A percentile compares a stretch with the other conserved stretches of the same genome.
These are phyloP conservation scores for Novumbra hubbsi DNA, from an alignment of 2,797 vertebrate genomes.

Conservation along the genomic window DNA sequence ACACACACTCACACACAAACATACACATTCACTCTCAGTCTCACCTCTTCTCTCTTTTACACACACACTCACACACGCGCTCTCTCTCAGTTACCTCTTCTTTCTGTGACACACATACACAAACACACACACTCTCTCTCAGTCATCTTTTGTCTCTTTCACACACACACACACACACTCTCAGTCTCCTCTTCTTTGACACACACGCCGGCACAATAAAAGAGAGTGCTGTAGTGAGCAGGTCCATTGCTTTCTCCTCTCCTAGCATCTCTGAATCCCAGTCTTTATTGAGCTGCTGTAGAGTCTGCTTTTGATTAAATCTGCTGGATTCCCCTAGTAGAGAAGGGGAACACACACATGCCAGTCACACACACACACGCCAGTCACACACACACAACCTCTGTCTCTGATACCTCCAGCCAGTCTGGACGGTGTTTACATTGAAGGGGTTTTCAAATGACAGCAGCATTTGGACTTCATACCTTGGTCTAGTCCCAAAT, in stretches of 20 bases:
- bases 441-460: background rate
- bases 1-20: constrained; percentile 60
- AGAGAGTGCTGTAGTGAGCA: constrained; percentile 56
- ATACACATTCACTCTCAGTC: constrained; percentile 14
- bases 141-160: background rate
- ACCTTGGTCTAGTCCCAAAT: too few species aligned
- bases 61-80: constrained; percentile 24
- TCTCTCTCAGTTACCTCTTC: background rate
- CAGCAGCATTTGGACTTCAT: background rate
- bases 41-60: constrained; percentile 20
- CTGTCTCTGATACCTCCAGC: background rate
- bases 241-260: constrained; percentile 61
- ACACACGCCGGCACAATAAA: constrained; percentile 70
- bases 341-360: constrained; percentile 6
- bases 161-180: constrained; percentile 24
- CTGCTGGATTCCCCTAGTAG: constrained; percentile 61
- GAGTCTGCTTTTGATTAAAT: constrained; percentile 75
- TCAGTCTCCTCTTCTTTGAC: too few species aligned
- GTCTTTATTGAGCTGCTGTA: constrained; percentile 72
- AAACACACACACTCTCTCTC: constrained; percentile 7
- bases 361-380: background rate
- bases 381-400: background rate
- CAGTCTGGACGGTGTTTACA: background rate
- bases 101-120: constrained; percentile 22
- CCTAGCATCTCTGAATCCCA: constrained; percentile 69